These are phyloP conservation scores for Numida meleagris DNA, from an alignment of 2,113 vertebrate species.

Conservation along the genomic window DNA sequence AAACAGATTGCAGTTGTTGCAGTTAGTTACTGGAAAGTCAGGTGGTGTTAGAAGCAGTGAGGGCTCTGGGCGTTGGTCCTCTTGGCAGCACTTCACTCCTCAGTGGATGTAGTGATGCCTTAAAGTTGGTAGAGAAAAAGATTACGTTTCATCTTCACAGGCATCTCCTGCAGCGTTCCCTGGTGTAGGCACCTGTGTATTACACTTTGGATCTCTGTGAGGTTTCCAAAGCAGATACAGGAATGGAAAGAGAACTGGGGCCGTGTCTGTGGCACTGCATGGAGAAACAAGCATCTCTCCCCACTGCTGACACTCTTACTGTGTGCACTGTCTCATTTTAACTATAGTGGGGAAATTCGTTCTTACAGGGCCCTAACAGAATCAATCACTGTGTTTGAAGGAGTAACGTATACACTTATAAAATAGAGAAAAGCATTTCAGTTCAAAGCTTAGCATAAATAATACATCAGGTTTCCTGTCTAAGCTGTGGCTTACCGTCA, in stretches of 20 bases:
- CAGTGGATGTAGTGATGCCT: background rate
- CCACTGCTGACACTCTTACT: fast-evolving
- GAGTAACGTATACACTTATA: constrained; percentile 25
- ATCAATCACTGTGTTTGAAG: background rate
- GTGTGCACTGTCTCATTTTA: background rate
- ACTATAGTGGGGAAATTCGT: background rate
- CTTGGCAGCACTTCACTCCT: background rate
- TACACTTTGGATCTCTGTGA: background rate
- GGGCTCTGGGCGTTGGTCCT: background rate
- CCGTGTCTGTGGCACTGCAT: fast-evolving
- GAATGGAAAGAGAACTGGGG: background rate
- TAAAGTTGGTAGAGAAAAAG: background rate
- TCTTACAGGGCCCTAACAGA: background rate
- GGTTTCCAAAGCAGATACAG: background rate
- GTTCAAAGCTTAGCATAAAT: constrained; percentile 51
- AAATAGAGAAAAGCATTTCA: constrained; percentile 13
- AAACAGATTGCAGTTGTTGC: background rate
- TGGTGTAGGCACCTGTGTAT: background rate
- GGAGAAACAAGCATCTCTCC: fast-evolving
- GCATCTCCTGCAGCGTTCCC: background rate
- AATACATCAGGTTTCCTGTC: constrained; percentile 44
- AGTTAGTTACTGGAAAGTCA: background rate
- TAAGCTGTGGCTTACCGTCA: constrained; percentile 23
- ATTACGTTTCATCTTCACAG: too few relatives aligned
- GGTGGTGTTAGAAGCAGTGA: background rate